Evolutionary conservation across 2,797 vertebrate species (phyloP).

Genomic region (Aselliscus stoliczkanus): DNA sequence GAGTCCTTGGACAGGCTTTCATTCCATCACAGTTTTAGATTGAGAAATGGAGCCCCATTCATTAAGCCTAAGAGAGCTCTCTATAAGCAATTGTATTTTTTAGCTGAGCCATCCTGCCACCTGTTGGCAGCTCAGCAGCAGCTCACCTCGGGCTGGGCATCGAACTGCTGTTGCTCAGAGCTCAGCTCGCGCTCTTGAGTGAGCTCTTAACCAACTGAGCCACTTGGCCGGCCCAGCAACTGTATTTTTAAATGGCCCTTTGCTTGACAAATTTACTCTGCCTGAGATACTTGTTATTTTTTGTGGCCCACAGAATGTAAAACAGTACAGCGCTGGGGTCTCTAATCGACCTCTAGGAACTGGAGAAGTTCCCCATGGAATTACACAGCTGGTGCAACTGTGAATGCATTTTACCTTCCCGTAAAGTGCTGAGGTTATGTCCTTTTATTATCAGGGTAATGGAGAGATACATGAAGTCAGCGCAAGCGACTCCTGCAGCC

Average conservation of each 20-base stretch:
- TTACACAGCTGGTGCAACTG: background rate
- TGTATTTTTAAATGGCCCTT: background rate
- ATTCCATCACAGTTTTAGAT: background rate
- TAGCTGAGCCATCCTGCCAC: no score
- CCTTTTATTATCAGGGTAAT: background rate
- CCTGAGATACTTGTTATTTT: background rate
- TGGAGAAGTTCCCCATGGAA: background rate
- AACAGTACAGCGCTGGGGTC: background rate
- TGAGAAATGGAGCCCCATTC: background rate
- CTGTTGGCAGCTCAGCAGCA: no score
- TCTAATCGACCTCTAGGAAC: background rate
- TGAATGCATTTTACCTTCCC: background rate
- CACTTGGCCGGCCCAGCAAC: no score
- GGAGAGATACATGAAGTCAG: background rate
- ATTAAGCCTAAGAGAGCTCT: background rate
- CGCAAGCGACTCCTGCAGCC: background rate
- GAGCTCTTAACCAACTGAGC: no score
- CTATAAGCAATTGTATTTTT: background rate
- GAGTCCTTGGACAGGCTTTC: background rate
- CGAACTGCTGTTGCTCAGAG: no score
- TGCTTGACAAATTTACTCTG: background rate
- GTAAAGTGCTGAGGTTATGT: background rate
- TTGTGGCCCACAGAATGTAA: background rate
- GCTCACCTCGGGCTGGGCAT: no score
- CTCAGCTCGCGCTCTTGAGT: no score